A percentile compares a stretch with the other conserved stretches of the same genome.
phyloP scores from a whole-genome alignment of 2,797 vertebrate genomes.

The Centropyge bicolor region DNA sequence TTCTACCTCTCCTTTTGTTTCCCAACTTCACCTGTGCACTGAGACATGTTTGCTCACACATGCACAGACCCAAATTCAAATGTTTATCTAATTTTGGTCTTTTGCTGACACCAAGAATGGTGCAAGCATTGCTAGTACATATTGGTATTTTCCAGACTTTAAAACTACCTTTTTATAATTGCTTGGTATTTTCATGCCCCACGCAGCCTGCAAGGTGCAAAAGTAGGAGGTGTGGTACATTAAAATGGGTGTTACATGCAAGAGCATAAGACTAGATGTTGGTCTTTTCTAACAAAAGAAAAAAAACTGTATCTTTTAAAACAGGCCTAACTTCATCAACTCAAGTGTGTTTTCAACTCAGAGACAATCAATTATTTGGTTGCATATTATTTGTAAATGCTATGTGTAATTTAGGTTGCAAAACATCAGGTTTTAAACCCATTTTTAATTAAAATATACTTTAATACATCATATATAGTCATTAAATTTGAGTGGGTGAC shows the following conservation, averaged over 20 bases:
- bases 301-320: background rate
- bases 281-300: no score
- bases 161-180: background rate
- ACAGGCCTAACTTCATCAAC: background rate
- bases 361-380: slow-evolving; percentile 1
- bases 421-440: background rate
- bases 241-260: background rate
- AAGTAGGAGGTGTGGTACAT: background rate
- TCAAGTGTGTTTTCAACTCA: background rate
- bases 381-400: background rate
- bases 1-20: background rate
- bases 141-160: background rate
- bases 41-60: background rate
- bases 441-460: slow-evolving; percentile 8
- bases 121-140: background rate
- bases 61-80: background rate
- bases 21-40: background rate
- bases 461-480: background rate
- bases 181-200: background rate
- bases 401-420: background rate
- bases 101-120: background rate
- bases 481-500: background rate
- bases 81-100: background rate
- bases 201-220: background rate
- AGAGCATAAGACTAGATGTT: background rate